Conservation (phyloP, 2,797 vertebrate species). For the Fundulus diaphanus region DNA sequence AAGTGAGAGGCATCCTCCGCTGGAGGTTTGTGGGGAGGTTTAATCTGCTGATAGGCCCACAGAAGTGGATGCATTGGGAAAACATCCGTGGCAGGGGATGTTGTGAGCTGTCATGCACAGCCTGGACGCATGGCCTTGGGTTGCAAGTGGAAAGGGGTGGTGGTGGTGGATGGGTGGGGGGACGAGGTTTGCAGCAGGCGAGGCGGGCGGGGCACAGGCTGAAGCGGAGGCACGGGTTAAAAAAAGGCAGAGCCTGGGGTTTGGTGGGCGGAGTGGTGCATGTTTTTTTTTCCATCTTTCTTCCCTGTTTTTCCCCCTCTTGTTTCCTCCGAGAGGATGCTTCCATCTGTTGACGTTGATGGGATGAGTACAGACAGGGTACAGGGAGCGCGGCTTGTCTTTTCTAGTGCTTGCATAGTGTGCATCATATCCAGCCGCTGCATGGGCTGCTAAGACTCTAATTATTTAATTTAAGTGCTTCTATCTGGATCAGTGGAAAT, state of each 20-base stretch:
- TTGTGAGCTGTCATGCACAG: conserved; percentile 81
- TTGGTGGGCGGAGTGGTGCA: conserved; percentile 83
- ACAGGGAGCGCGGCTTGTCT: conserved; percentile 79
- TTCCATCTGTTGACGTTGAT: conserved; percentile 73
- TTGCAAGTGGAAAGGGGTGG: conserved; percentile 62
- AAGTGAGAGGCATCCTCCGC: conserved; percentile 84
- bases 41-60: conserved; percentile 85
- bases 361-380: conserved; percentile 78
- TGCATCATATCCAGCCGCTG: conserved; percentile 69
- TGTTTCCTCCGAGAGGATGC: conserved; percentile 57
- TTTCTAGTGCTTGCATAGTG: conserved; percentile 81
- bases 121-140: conserved; percentile 78
- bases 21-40: conserved; percentile 79
- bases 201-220: conserved; percentile 47
- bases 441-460: conserved; percentile 63
- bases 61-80: conserved; percentile 86
- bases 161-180: conserved; percentile 19
- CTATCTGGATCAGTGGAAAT: conserved; percentile 75
- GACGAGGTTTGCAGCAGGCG: conserved; percentile 14
- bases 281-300: conserved; percentile 34
- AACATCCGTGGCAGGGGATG: conserved; percentile 87
- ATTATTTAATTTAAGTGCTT: conserved; percentile 69
- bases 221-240: conserved; percentile 71
- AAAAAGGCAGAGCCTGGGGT: conserved; percentile 85
- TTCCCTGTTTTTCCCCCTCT: conserved; percentile 50